Evolutionary conservation across 2,888 invertebrate species (phyloP), one percentile per base, ranked within the genome.

Genomic region (Drosophila neutralis): DNA sequence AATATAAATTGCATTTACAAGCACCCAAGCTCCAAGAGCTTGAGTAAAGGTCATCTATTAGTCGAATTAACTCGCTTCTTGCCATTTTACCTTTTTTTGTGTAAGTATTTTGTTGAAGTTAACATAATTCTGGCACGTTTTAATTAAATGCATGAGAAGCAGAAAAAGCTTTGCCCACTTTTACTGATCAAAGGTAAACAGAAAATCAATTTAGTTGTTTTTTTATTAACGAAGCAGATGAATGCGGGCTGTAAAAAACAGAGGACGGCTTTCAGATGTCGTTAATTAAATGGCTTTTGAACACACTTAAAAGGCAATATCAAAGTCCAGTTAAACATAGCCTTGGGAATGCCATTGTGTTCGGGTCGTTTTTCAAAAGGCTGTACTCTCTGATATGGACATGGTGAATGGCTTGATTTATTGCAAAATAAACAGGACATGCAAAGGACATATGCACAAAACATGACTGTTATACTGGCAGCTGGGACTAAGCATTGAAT

Each of bases 331-430:
- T 31, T 57, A 57, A 57, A 42, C 40, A 18, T 21, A 3, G 57
- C 57, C 57, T 42, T 51, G 51, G 42, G 51, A 72, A 71, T 76
- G 60, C 42, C 59, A 35, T 45, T 64, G 27, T 66, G 59, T 51
- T 62, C 13, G 45, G 24, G 33, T 33, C 53, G 40, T 13, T 35
- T 4, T 29, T 15, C 31, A 11, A 21, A 4, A 21, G 45, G 33
- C 54, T 10, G 38, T 54, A 10, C 53, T 13, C 8, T 66, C 31
- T 67, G 36, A 8, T 27, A 36, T 13, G 59, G n/a, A 33, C 60
- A 36, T 66, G 67, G 65, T 71, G 68, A 81, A 84, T 79, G 73
- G 66, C 75, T 79, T 83, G 87, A 87, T 87, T 87, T 84, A 84
- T 75, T 64, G 72, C 63, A 64, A 79, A 73, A 81, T 87, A 87